Percentiles rank a stretch among this genome's conserved stretches.
phyloP scores from a whole-genome alignment of 2,888 invertebrate species.

The Campaea margaritaria region DNA sequence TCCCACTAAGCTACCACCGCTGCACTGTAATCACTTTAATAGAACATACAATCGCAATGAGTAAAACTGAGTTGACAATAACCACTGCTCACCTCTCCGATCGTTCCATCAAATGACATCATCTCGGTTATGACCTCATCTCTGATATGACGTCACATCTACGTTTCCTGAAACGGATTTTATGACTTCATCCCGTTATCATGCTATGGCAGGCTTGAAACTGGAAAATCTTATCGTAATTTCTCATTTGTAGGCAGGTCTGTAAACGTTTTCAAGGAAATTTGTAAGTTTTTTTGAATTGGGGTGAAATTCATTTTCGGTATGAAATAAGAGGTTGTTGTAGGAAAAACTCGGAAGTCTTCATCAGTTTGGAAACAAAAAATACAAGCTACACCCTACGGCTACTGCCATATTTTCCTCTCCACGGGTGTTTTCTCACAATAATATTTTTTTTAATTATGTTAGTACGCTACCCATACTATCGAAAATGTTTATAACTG shows the following conservation, averaged over 20 bases:
- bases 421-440: too few relatives aligned
- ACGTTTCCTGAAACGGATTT: slow-evolving; percentile 56
- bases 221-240: slow-evolving; percentile 49
- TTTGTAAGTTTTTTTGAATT: slow-evolving; percentile 19
- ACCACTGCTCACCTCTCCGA: slow-evolving; percentile 31
- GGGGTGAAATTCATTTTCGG: slow-evolving; percentile 4
- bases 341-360: not conserved
- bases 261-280: slow-evolving; percentile 22
- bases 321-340: not conserved
- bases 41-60: slow-evolving; percentile 15
- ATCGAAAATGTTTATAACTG: too few relatives aligned
- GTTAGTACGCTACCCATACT: too few relatives aligned
- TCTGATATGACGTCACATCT: slow-evolving; percentile 35
- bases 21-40: too few relatives aligned
- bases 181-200: slow-evolving; percentile 64
- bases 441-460: too few relatives aligned
- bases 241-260: slow-evolving; percentile 45
- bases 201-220: slow-evolving; percentile 50
- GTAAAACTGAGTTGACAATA: slow-evolving; percentile 34
- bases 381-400: too few relatives aligned
- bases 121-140: slow-evolving; percentile 27
- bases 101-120: slow-evolving; percentile 36
- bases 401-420: too few relatives aligned
- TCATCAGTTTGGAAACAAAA: not conserved
- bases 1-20: too few relatives aligned